Conservation (phyloP, 2,888 invertebrate species). For the Plutella xylostella region DNA sequence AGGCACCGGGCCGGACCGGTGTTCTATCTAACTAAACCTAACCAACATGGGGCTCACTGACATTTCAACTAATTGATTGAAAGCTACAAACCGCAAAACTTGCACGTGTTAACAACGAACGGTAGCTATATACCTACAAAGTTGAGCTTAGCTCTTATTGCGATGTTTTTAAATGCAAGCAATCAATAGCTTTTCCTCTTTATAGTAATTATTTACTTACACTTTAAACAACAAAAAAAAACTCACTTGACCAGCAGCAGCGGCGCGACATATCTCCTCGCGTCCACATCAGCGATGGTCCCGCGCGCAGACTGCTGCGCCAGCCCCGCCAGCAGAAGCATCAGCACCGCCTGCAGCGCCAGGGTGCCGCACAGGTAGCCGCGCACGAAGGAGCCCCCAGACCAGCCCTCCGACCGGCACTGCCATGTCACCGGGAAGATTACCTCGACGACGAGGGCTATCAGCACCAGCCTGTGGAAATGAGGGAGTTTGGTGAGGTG, state of each 20-base stretch:
- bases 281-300: conserved; percentile 80
- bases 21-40: too few species aligned
- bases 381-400: conserved; percentile 78
- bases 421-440: conserved; percentile 76
- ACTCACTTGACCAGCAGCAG: conserved; percentile 78
- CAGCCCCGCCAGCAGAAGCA: conserved; percentile 73
- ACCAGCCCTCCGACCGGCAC: conserved; percentile 76
- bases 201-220: too few species aligned
- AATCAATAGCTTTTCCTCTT: too few species aligned
- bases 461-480: conserved; percentile 72
- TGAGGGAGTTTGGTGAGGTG: neutral
- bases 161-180: too few species aligned
- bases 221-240: neutral
- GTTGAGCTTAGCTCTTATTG: too few species aligned
- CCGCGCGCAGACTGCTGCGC: conserved; percentile 81
- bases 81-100: too few species aligned
- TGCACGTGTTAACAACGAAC: too few species aligned
- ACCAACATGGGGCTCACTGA: too few species aligned
- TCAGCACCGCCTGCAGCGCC: conserved; percentile 72
- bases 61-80: too few species aligned
- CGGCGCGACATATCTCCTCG: conserved; percentile 77
- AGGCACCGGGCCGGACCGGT: too few species aligned
- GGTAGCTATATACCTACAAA: too few species aligned
- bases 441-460: conserved; percentile 73
- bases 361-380: conserved; percentile 80